Conservation (phyloP, 2,113 vertebrate species). For the Perca flavescens region DNA sequence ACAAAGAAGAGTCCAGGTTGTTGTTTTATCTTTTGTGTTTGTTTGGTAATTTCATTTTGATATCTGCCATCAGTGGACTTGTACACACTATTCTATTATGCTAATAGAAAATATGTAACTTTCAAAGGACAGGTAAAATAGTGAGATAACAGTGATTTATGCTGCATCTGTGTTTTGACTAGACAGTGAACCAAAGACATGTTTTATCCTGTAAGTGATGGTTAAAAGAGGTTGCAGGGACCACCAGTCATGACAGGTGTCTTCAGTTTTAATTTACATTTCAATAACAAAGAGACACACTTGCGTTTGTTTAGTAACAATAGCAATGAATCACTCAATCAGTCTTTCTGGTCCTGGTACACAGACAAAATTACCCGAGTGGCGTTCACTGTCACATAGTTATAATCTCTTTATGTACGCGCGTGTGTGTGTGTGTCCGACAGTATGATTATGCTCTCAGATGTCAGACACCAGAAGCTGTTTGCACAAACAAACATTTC, state of each 20-base stretch:
- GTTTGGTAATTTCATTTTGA: not conserved
- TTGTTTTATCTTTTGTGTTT: not conserved
- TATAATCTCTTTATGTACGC: not conserved
- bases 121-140: not conserved
- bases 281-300: slow-evolving; percentile 17
- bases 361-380: slow-evolving; percentile 2
- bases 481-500: slow-evolving; percentile 4
- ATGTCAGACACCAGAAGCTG: slow-evolving; percentile 20
- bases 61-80: not conserved
- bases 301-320: slow-evolving; percentile 21
- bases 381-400: not conserved
- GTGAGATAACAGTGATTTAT: not conserved
- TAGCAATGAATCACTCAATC: not conserved
- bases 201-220: slow-evolving; percentile 20
- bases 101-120: not conserved
- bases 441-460: slow-evolving; percentile 21
- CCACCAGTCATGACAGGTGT: slow-evolving; percentile 10
- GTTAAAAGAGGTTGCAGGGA: slow-evolving; percentile 12
- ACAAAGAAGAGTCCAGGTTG: not conserved
- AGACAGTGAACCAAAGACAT: not conserved
- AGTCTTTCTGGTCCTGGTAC: slow-evolving; percentile 4
- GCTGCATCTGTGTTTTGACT: not conserved
- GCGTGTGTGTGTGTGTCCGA: not conserved
- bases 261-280: slow-evolving; percentile 26
- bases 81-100: not conserved